Evolutionary conservation across 2,888 invertebrate species (phyloP).

Genomic region (Melipona bicolor): DNA sequence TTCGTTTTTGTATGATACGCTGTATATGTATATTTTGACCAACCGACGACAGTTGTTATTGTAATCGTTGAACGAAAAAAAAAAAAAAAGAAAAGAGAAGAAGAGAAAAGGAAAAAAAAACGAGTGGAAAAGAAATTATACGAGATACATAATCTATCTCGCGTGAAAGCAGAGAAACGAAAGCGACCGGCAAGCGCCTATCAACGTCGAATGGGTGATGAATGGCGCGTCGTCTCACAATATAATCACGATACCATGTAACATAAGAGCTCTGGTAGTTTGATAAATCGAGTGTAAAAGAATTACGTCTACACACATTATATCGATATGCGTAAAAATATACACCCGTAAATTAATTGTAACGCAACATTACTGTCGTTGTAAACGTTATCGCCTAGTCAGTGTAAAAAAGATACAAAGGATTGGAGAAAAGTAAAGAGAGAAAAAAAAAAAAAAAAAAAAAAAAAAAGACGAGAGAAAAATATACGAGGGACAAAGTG

Average conservation of each 20-base stretch:
- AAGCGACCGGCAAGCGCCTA: slow-evolving; percentile 1
- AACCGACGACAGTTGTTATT: slow-evolving; percentile 52
- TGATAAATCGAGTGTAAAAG: slow-evolving; percentile 64
- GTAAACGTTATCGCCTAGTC: slow-evolving; percentile 74
- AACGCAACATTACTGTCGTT: slow-evolving; percentile 67
- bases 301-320: slow-evolving; percentile 66
- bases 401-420: slow-evolving; percentile 61
- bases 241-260: slow-evolving; percentile 57
- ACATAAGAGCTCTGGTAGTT: slow-evolving; percentile 62
- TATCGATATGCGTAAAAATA: slow-evolving; percentile 59
- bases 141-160: no score
- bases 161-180: not conserved
- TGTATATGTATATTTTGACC: slow-evolving; percentile 66
- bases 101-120: not conserved
- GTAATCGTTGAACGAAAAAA: slow-evolving; percentile 20
- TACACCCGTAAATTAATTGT: slow-evolving; percentile 52
- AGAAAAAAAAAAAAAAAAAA: not conserved
- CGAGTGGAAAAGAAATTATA: not conserved
- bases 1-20: slow-evolving; percentile 68
- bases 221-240: slow-evolving; percentile 39
- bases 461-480: slow-evolving; percentile 31
- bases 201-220: slow-evolving; percentile 6
- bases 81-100: not conserved
- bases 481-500: not conserved
- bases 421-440: slow-evolving; percentile 28